Percentiles rank a stretch among this genome's conserved stretches.
Evolutionary conservation across 2,113 vertebrate species (phyloP).

Genomic region (Corythaeola cristata): DNA sequence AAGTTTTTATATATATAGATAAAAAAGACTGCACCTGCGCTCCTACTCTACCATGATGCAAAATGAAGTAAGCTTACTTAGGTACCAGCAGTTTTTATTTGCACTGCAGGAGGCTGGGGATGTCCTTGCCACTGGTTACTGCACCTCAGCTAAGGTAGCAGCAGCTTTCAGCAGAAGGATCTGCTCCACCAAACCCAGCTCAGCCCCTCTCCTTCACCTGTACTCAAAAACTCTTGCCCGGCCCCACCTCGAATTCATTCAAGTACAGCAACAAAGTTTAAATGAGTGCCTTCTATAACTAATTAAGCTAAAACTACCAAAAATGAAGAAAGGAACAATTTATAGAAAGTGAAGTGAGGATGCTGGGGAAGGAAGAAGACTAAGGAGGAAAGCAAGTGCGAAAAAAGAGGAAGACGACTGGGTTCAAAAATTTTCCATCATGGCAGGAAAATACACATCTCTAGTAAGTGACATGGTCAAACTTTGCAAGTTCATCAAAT

Average conservation of each 20-base stretch:
- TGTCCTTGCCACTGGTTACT: background rate
- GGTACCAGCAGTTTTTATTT: background rate
- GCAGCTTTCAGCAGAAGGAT: background rate
- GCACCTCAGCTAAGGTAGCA: background rate
- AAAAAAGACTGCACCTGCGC: background rate
- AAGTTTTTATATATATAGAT: no score
- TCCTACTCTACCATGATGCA: background rate
- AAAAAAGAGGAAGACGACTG: background rate
- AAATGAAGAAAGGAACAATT: background rate
- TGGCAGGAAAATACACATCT: background rate
- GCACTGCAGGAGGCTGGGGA: background rate
- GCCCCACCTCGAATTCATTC: background rate
- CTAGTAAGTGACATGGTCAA: background rate
- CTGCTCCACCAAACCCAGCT: background rate
- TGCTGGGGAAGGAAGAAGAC: background rate
- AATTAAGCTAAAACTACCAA: background rate
- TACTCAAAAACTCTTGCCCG: background rate
- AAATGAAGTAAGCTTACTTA: background rate
- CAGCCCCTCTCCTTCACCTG: background rate
- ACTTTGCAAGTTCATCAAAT: background rate
- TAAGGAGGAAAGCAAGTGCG: background rate
- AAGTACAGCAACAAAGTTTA: background rate
- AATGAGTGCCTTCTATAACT: background rate
- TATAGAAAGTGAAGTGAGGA: background rate
- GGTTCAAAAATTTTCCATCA: background rate